These are phyloP conservation scores for Hanleya hanleyi DNA, from an alignment of 2,888 invertebrate species.

Conservation along the genomic window DNA sequence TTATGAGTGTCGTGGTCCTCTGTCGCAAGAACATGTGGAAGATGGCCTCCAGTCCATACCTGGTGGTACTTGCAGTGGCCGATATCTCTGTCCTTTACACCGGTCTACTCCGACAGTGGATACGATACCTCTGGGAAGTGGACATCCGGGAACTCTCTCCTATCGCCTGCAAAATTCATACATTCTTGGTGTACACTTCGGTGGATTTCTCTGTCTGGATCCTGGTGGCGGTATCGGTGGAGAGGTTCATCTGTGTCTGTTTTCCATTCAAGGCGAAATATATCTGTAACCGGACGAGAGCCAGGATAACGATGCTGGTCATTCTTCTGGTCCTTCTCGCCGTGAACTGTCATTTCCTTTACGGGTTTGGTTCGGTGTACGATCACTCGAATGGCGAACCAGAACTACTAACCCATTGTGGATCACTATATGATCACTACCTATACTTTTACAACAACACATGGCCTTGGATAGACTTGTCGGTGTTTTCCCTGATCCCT, in stretches of 20 bases:
- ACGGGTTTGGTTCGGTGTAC: constrained; percentile 36
- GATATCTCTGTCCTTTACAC: constrained; percentile 57
- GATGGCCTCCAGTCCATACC: constrained; percentile 52
- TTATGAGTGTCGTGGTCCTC: constrained; percentile 50
- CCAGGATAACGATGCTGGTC: constrained; percentile 30
- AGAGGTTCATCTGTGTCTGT: constrained; percentile 57
- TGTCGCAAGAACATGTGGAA: constrained; percentile 45
- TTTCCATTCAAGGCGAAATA: constrained; percentile 49
- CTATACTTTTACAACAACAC: constrained; percentile 31
- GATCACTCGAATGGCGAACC: background rate
- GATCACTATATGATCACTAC: constrained; percentile 31
- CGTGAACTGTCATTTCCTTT: constrained; percentile 52
- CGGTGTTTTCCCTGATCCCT: constrained; percentile 55
- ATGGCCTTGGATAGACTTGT: constrained; percentile 66
- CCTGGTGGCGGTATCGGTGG: constrained; percentile 59
- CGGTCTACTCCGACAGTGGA: constrained; percentile 55
- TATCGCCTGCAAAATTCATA: constrained; percentile 49
- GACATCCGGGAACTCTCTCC: constrained; percentile 46
- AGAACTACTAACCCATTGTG: constrained; percentile 27
- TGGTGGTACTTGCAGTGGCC: constrained; percentile 48
- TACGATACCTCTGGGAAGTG: constrained; percentile 31
- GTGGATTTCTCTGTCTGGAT: constrained; percentile 63
- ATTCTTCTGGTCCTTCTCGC: constrained; percentile 37
- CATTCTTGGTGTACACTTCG: constrained; percentile 53
- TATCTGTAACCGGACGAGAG: constrained; percentile 41